Conservation (phyloP, 2,797 vertebrate genomes). For the Catharus ustulatus region DNA sequence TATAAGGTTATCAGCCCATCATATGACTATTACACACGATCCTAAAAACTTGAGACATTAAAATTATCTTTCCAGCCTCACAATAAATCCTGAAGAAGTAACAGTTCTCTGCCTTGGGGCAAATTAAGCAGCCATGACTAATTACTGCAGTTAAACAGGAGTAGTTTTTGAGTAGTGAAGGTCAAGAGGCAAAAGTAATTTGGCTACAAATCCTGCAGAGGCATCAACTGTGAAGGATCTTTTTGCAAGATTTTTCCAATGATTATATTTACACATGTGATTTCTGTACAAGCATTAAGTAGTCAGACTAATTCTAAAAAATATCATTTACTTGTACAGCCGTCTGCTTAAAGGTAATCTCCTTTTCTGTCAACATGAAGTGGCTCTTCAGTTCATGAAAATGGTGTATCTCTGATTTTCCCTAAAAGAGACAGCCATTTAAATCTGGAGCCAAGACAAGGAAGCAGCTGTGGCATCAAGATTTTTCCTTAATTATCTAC, state of each 20-base stretch:
- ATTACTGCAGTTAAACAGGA: neutral
- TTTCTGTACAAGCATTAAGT: neutral
- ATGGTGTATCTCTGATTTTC: neutral
- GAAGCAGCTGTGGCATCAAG: neutral
- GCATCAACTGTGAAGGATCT: neutral
- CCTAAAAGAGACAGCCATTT: neutral
- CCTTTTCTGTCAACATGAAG: neutral
- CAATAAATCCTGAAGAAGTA: neutral
- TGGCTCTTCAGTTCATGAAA: neutral
- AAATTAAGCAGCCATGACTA: neutral
- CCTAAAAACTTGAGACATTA: neutral
- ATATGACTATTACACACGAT: neutral
- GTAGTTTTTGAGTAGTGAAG: neutral
- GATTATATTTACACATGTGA: neutral
- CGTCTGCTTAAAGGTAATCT: neutral
- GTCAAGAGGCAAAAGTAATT: neutral
- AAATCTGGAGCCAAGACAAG: neutral
- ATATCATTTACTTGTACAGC: neutral
- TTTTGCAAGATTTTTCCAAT: neutral
- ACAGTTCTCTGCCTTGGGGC: neutral
- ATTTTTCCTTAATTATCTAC: neutral
- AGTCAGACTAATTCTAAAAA: neutral
- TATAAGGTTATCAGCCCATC: neutral
- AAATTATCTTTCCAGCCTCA: neutral
- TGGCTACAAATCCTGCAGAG: neutral